Evolutionary conservation across 1,140 invertebrate genomes (phyloP).

Genomic region (Aphis craccivora): DNA sequence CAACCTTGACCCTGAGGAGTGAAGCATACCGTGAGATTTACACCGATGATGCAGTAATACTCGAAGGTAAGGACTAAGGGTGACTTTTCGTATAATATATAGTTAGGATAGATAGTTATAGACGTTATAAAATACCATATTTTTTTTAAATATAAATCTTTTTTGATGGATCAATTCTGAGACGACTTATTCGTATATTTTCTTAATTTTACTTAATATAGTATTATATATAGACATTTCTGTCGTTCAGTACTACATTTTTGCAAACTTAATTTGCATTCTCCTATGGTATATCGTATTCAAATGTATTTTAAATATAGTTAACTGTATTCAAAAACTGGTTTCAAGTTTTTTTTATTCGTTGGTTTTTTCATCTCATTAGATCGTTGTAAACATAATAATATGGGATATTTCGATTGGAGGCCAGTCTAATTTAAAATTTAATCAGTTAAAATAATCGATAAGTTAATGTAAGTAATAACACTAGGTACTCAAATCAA

Average conservation of each 20-base stretch:
- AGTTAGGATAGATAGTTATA: not conserved
- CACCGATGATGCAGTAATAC: conserved; percentile 47
- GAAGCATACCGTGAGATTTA: not conserved
- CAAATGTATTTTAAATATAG: not conserved
- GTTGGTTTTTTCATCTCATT: not conserved
- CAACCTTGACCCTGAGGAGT: not conserved
- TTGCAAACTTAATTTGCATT: conserved; percentile 10
- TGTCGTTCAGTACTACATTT: not conserved
- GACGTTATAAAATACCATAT: not conserved
- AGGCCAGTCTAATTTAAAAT: conserved; percentile 16
- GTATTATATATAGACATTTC: conserved; percentile 13
- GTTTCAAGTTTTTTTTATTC: conserved; percentile 20
- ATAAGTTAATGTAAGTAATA: no score
- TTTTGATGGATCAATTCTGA: not conserved
- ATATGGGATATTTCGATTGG: not conserved
- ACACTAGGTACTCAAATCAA: not conserved
- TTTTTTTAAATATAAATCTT: not conserved
- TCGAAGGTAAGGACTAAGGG: conserved; percentile 37
- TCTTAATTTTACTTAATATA: not conserved
- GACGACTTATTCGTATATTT: not conserved
- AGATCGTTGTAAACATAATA: not conserved
- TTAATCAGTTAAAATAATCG: not conserved
- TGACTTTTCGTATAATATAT: not conserved
- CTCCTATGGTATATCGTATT: not conserved
- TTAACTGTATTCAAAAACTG: not conserved